A percentile compares a stretch with the other conserved stretches of the same genome.
These are phyloP conservation scores for Tapirus terrestris DNA, from an alignment of 2,113 vertebrate species.

Conservation along the genomic window DNA sequence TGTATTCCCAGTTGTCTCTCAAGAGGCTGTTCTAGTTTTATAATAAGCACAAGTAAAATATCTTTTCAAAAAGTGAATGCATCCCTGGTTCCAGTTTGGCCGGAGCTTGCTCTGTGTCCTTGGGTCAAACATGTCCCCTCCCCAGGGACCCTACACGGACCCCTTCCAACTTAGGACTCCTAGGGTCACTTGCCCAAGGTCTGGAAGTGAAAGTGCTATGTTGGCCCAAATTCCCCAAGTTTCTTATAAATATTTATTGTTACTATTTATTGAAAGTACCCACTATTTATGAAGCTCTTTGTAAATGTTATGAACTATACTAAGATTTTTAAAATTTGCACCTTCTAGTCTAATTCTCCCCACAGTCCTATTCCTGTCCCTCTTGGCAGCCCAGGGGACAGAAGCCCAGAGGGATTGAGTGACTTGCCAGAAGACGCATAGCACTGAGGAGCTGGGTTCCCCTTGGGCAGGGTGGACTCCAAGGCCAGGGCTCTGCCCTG, in stretches of 20 bases:
- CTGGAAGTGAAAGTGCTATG: rapidly evolving
- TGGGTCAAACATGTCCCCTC: neutral
- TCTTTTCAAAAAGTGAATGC: no score
- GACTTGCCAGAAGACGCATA: neutral
- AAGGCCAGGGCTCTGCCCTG: neutral
- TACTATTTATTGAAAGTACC: rapidly evolving
- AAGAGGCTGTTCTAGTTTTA: rapidly evolving
- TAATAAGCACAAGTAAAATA: neutral
- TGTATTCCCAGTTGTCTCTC: rapidly evolving
- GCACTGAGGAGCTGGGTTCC: rapidly evolving
- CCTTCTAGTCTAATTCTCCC: rapidly evolving
- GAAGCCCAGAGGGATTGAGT: neutral
- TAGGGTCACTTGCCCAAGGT: rapidly evolving
- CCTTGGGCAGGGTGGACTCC: no score
- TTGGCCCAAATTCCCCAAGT: neutral
- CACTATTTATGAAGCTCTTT: neutral
- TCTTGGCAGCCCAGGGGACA: neutral
- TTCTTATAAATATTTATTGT: neutral
- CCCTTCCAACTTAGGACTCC: no score
- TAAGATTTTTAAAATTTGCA: rapidly evolving
- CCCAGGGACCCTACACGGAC: rapidly evolving
- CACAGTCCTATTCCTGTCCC: rapidly evolving
- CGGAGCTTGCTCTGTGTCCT: neutral
- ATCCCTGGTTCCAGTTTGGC: rapidly evolving
- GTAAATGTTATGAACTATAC: rapidly evolving